Conservation (phyloP, 1,140 invertebrate species). For the Microplitis demolitor region DNA sequence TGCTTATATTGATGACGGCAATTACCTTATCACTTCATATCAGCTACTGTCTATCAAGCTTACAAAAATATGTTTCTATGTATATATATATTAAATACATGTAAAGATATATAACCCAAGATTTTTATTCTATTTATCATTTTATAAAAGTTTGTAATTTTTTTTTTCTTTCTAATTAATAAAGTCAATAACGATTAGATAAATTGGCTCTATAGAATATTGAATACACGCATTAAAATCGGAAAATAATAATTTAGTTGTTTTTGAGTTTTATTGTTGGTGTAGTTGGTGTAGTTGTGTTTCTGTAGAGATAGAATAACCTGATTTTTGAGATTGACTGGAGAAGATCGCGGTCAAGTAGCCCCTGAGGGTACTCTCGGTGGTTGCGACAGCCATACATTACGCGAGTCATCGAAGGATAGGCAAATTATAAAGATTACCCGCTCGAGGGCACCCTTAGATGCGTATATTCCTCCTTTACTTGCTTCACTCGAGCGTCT, state of each 20-base stretch:
- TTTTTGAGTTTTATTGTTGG: neutral
- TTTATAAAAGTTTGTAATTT: neutral
- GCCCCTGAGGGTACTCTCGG: slow-evolving; percentile 22
- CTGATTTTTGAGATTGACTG: slow-evolving; percentile 11
- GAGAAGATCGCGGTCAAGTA: neutral
- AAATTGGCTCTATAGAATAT: too few relatives aligned
- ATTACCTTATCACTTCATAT: slow-evolving; percentile 6
- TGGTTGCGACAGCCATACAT: slow-evolving; percentile 36
- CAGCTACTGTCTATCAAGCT: slow-evolving; percentile 1
- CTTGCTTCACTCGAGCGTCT: neutral
- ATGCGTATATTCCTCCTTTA: neutral
- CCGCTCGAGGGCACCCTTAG: slow-evolving; percentile 11
- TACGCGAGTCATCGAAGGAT: slow-evolving; percentile 39
- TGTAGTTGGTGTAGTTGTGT: slow-evolving; percentile 8
- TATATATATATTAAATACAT: neutral
- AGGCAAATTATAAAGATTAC: slow-evolving; percentile 40
- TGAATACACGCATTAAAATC: too few relatives aligned
- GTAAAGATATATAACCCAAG: neutral
- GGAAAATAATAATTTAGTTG: too few relatives aligned
- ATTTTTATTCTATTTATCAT: neutral
- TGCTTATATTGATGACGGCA: neutral
- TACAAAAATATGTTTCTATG: neutral
- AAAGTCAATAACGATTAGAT: neutral
- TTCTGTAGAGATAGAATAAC: neutral
- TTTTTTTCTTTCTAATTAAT: too few relatives aligned